phyloP scores from a whole-genome alignment of 2,797 vertebrate genomes.

The Trachops cirrhosus region DNA sequence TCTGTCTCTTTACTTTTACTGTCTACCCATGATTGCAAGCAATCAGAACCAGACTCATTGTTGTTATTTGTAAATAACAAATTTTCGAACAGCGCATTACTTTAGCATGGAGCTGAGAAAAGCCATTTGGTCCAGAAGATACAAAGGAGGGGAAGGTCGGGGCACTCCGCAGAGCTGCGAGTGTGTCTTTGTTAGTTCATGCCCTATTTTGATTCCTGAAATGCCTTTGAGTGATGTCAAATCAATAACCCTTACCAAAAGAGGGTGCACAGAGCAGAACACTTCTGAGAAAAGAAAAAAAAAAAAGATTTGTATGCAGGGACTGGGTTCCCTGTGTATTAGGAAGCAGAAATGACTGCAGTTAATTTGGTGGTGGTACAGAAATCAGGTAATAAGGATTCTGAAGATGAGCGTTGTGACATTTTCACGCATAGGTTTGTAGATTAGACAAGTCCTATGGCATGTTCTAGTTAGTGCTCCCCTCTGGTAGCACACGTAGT shows the following conservation, averaged over 20 bases:
- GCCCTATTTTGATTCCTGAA: not conserved
- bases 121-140: not conserved
- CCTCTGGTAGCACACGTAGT: not conserved
- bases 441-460: not conserved
- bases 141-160: not conserved
- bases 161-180: not conserved
- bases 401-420: not conserved
- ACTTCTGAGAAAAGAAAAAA: not conserved
- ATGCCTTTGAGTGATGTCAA: not conserved
- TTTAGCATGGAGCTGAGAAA: constrained; percentile 10
- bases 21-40: not conserved
- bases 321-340: not conserved
- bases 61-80: not conserved
- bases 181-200: not conserved
- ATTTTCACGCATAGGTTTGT: not conserved
- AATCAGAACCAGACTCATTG: not conserved
- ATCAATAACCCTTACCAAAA: not conserved
- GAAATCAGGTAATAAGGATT: not conserved
- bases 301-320: not conserved
- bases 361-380: not conserved
- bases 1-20: not conserved
- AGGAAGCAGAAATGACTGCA: not conserved
- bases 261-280: not conserved
- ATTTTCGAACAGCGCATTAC: not conserved
- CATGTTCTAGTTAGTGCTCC: not conserved